These are phyloP conservation scores for Heterochromis multidens DNA, from an alignment of 2,113 vertebrate genomes.

Conservation along the genomic window DNA sequence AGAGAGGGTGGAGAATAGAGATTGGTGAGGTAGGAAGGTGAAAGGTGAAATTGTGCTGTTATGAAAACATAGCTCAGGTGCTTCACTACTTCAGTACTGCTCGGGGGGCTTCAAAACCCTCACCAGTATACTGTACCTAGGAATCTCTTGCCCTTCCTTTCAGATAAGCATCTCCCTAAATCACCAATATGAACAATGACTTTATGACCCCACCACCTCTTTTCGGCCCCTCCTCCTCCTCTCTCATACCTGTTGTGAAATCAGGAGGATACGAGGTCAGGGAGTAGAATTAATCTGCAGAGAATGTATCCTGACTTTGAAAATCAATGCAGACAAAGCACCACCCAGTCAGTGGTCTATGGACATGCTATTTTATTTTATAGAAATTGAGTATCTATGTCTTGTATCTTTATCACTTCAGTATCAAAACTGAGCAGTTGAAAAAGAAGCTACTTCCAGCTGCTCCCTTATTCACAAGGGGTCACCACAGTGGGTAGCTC, in stretches of 20 bases:
- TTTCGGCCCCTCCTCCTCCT: background rate
- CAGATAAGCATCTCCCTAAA: conserved; percentile 68
- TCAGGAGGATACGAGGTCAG: background rate
- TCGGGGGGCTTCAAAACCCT: background rate
- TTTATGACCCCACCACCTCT: conserved; percentile 28
- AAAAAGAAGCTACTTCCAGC: too few relatives aligned
- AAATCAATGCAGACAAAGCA: background rate
- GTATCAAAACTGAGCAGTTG: too few relatives aligned
- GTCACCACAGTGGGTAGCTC: too few relatives aligned
- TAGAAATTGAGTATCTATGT: too few relatives aligned
- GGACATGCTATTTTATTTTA: too few relatives aligned
- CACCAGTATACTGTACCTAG: background rate
- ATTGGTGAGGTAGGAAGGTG: background rate
- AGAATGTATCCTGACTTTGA: background rate
- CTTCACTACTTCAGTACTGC: background rate
- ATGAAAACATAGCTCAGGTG: conserved; percentile 30
- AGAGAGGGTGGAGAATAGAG: background rate
- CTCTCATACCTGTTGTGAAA: background rate
- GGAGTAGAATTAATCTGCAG: background rate
- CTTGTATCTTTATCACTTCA: too few relatives aligned
- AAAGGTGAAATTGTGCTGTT: background rate
- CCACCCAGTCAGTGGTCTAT: background rate
- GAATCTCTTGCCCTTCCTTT: background rate
- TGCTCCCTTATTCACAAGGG: too few relatives aligned
- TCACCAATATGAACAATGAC: conserved; percentile 57